phyloP scores from a whole-genome alignment of 2,113 vertebrate species.

The Vanacampus margaritifer region DNA sequence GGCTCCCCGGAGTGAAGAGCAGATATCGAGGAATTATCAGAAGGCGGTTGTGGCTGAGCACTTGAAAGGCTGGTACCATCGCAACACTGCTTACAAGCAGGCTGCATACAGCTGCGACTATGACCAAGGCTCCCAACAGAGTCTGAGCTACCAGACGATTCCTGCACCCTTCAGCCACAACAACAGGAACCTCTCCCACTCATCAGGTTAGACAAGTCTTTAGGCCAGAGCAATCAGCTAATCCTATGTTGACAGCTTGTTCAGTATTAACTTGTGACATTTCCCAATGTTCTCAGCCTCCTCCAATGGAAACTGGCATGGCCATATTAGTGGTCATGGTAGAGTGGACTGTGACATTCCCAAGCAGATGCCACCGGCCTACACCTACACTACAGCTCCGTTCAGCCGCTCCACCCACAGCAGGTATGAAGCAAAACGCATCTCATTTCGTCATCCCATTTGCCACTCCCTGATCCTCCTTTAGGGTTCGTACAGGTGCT shows the following conservation, averaged over 20 bases:
- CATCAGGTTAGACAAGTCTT: conserved; percentile 52
- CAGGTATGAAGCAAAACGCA: conserved; percentile 78
- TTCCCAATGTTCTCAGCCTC: conserved; percentile 77
- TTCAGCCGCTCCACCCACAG: conserved; percentile 78
- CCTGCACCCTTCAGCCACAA: conserved; percentile 77
- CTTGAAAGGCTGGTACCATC: conserved; percentile 92
- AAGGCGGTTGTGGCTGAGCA: conserved; percentile 91
- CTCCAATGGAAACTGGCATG: conserved; percentile 80
- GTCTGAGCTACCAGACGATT: conserved; percentile 78
- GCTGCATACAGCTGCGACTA: conserved; percentile 78
- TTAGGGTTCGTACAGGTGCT: no score
- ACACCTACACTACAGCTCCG: conserved; percentile 74
- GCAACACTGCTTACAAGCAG: conserved; percentile 82
- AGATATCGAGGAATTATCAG: conserved; percentile 82
- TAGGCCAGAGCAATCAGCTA: no score
- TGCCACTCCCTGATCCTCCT: conserved; percentile 52
- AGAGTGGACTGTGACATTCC: conserved; percentile 76
- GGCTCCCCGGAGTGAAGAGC: conserved; percentile 72
- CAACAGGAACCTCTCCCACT: conserved; percentile 77
- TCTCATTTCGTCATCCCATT: conserved; percentile 48
- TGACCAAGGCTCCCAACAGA: conserved; percentile 82
- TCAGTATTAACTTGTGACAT: conserved; percentile 8
- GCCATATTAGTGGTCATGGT: conserved; percentile 68
- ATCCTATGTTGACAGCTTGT: neutral
- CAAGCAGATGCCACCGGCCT: conserved; percentile 71